Percentiles rank a stretch among this genome's conserved stretches.
Conservation (phyloP, 2,888 invertebrate species). For the Fabriciana adippe region DNA sequence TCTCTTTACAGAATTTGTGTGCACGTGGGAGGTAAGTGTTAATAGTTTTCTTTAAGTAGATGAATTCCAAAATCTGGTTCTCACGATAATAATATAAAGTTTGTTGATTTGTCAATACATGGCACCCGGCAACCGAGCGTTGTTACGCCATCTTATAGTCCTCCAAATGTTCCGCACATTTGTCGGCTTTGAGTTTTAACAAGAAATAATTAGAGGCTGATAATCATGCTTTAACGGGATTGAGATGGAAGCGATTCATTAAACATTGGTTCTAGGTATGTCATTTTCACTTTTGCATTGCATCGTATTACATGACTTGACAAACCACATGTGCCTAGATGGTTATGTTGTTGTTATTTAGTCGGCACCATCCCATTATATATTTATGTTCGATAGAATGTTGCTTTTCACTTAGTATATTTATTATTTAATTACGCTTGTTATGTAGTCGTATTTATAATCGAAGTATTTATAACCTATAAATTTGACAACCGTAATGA, state of each 20-base stretch:
- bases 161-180: slow-evolving; percentile 78
- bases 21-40: slow-evolving; percentile 81
- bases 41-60: slow-evolving; percentile 65
- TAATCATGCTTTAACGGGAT: slow-evolving; percentile 67
- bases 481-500: slow-evolving; percentile 68
- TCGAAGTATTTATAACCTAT: slow-evolving; percentile 65
- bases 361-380: slow-evolving; percentile 61
- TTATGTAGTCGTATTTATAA: slow-evolving; percentile 47
- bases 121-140: slow-evolving; percentile 81
- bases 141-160: slow-evolving; percentile 82
- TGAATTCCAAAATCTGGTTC: slow-evolving; percentile 65
- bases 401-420: slow-evolving; percentile 46
- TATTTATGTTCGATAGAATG: slow-evolving; percentile 61
- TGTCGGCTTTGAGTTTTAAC: slow-evolving; percentile 66
- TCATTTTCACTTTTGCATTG: slow-evolving; percentile 73
- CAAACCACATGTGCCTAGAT: slow-evolving; percentile 77
- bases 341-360: slow-evolving; percentile 74
- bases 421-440: slow-evolving; percentile 47
- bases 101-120: slow-evolving; percentile 80
- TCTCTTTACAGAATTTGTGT: slow-evolving; percentile 82
- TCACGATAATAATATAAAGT: slow-evolving; percentile 60
- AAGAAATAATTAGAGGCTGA: slow-evolving; percentile 63
- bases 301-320: slow-evolving; percentile 72
- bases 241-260: slow-evolving; percentile 62
- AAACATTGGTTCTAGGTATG: slow-evolving; percentile 72